Conservation (phyloP, 2,797 vertebrate genomes). For the Valencia hispanica region DNA sequence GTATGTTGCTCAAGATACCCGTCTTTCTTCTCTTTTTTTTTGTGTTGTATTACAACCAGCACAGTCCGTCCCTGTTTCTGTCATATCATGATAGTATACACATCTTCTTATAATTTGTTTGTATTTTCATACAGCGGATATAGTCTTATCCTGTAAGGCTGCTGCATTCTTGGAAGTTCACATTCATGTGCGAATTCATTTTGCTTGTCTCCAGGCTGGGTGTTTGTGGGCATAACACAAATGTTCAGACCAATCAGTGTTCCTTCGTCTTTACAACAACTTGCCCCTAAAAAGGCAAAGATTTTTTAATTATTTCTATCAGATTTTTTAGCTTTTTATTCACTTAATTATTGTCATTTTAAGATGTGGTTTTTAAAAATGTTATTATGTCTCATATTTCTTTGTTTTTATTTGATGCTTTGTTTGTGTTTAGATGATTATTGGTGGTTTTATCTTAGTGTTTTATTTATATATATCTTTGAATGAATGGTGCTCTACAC, state of each 20-base stretch:
- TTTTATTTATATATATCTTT: not conserved
- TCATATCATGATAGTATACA: not conserved
- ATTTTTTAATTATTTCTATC: not conserved
- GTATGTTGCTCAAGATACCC: not conserved
- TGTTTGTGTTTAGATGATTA: not conserved
- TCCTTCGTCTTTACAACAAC: not conserved
- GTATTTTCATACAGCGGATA: not conserved
- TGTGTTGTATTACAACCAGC: not conserved
- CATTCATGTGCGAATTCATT: not conserved
- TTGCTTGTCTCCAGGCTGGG: not conserved
- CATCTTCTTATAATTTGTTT: not conserved
- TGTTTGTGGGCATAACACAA: slow-evolving; percentile 4
- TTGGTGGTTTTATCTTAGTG: too few relatives aligned
- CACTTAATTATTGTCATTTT: not conserved
- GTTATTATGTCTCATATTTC: not conserved
- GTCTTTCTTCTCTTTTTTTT: not conserved
- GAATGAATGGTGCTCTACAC: not conserved
- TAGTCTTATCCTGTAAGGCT: not conserved
- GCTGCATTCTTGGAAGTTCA: not conserved
- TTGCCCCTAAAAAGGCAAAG: not conserved
- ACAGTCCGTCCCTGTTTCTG: not conserved
- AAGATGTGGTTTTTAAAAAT: not conserved
- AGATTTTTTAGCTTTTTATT: not conserved
- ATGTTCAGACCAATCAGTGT: not conserved
- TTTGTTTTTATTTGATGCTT: not conserved